These are phyloP conservation scores for Oenanthe oenanthe DNA, from an alignment of 2,113 vertebrate species.

Conservation along the genomic window DNA sequence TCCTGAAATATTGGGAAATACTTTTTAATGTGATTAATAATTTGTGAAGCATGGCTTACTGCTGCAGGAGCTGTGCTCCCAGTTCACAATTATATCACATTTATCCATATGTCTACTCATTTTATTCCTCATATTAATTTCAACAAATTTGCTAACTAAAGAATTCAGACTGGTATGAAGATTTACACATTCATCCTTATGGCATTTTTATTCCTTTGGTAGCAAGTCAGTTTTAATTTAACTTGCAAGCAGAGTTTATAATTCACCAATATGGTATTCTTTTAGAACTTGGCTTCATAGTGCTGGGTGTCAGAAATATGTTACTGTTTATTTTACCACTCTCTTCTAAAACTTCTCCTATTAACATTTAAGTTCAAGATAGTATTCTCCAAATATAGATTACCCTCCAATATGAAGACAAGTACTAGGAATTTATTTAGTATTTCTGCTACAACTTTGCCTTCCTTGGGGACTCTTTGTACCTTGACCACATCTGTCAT, in stretches of 20 bases:
- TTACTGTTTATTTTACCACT: background rate
- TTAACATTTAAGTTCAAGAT: background rate
- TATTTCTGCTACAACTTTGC: background rate
- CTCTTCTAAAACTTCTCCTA: background rate
- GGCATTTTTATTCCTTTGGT: background rate
- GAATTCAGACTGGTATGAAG: background rate
- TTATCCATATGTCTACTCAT: background rate
- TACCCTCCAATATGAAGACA: background rate
- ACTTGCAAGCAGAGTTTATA: background rate
- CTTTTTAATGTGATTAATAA: background rate
- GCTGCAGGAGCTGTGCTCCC: background rate
- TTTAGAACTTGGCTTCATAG: background rate
- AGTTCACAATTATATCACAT: background rate
- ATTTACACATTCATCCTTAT: background rate
- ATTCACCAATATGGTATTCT: background rate
- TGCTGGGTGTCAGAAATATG: background rate
- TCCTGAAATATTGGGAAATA: background rate
- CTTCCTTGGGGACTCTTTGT: background rate
- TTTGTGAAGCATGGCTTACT: background rate
- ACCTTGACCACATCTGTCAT: background rate
- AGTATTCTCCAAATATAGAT: background rate
- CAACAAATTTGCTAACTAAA: background rate
- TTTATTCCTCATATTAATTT: background rate
- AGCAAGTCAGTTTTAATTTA: conserved; percentile 26
- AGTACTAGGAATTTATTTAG: background rate